These are phyloP conservation scores for Centropyge bicolor DNA, from an alignment of 2,797 vertebrate species.

Conservation along the genomic window DNA sequence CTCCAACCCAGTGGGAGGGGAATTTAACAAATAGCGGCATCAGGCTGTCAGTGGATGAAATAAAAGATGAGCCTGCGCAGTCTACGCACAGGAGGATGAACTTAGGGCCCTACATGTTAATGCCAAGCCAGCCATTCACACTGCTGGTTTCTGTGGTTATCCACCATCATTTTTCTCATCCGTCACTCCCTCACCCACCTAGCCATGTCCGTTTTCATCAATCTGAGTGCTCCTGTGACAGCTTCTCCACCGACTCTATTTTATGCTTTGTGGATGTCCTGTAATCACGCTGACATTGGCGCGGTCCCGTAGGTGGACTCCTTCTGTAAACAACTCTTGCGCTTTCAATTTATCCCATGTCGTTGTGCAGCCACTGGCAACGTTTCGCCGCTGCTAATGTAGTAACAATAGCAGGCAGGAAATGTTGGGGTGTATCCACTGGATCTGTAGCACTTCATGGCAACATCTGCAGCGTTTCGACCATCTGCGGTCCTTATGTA, in stretches of 20 bases:
- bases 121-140: slow-evolving; percentile 18
- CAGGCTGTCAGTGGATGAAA: slow-evolving; percentile 48
- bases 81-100: slow-evolving; percentile 24
- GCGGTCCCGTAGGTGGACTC: slow-evolving; percentile 34
- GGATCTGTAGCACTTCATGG: slow-evolving; percentile 31
- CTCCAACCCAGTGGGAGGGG: slow-evolving; percentile 44
- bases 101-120: slow-evolving; percentile 32
- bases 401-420: slow-evolving; percentile 32
- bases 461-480: slow-evolving; percentile 49
- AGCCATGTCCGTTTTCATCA: slow-evolving; percentile 55
- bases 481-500: slow-evolving; percentile 29
- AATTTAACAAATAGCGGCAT: slow-evolving; percentile 51
- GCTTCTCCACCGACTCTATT: slow-evolving; percentile 48
- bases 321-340: slow-evolving; percentile 45
- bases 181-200: slow-evolving; percentile 52
- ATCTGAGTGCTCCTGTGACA: slow-evolving; percentile 55
- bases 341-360: slow-evolving; percentile 50
- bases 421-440: slow-evolving; percentile 13
- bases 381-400: slow-evolving; percentile 27
- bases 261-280: slow-evolving; percentile 60
- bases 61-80: slow-evolving; percentile 31
- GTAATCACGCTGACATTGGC: slow-evolving; percentile 55
- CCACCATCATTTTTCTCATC: slow-evolving; percentile 45
- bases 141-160: slow-evolving; percentile 31
- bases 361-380: slow-evolving; percentile 23